A percentile compares a stretch with the other conserved stretches of the same genome.
phyloP scores from a whole-genome alignment of 2,888 invertebrate genomes.

The Micropterix aruncella region DNA sequence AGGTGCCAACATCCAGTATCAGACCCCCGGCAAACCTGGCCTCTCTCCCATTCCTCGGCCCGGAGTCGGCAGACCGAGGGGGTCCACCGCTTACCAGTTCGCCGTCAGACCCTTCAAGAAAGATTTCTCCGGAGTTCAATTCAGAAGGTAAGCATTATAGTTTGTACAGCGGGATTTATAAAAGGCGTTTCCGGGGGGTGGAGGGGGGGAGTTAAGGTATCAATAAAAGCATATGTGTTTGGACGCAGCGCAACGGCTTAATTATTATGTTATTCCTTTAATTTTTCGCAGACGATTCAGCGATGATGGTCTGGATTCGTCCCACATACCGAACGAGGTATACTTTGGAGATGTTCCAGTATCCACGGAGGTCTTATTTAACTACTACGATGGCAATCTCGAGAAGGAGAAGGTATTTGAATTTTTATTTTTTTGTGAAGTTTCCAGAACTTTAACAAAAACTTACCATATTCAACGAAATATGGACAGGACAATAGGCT shows the following conservation, averaged over 20 bases:
- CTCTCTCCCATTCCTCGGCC: conserved; percentile 5
- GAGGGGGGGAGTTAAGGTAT: too few relatives aligned
- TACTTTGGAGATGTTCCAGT: conserved; percentile 40
- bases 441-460: too few relatives aligned
- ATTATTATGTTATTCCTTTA: too few relatives aligned
- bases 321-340: conserved; percentile 38
- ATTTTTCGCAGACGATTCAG: conserved; percentile 33
- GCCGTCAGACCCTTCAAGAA: conserved; percentile 32
- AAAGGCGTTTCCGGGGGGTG: too few relatives aligned
- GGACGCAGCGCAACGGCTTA: too few relatives aligned
- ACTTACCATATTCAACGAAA: too few relatives aligned
- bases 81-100: conserved; percentile 27
- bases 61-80: conserved; percentile 20
- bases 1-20: conserved; percentile 2
- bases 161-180: background rate
- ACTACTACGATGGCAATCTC: conserved; percentile 37
- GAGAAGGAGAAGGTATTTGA: conserved; percentile 18
- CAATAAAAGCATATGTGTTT: too few relatives aligned
- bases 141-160: conserved; percentile 22
- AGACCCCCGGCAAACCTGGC: conserved; percentile 2
- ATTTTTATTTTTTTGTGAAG: too few relatives aligned
- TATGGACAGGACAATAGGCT: too few relatives aligned
- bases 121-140: conserved; percentile 38
- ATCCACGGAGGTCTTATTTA: conserved; percentile 29
- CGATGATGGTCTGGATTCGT: conserved; percentile 36